A percentile compares a stretch with the other conserved stretches of the same genome.
phyloP scores from a whole-genome alignment of 2,797 vertebrate genomes.

The Protosalanx chinensis region DNA sequence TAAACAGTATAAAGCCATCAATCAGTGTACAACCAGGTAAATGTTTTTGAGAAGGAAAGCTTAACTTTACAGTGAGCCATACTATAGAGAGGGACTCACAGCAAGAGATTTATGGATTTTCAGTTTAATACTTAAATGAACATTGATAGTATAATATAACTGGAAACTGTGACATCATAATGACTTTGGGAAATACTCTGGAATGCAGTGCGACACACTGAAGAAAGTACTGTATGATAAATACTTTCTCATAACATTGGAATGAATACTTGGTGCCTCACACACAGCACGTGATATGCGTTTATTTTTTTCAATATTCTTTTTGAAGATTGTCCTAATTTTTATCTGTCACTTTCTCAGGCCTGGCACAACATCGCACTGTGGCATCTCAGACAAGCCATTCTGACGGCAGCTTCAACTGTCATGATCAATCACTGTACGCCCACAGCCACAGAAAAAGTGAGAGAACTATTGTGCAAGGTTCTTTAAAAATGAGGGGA shows the following conservation, averaged over 20 bases:
- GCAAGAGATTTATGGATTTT: not conserved
- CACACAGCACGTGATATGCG: no score
- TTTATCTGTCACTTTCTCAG: not conserved
- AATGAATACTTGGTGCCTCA: no score
- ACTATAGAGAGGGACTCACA: not conserved
- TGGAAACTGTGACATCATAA: not conserved
- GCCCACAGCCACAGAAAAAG: not conserved
- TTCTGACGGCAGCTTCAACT: not conserved
- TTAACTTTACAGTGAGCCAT: not conserved
- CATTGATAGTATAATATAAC: not conserved
- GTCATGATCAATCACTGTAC: constrained; percentile 10
- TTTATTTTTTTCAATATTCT: no score
- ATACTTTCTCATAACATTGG: no score
- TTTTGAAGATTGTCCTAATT: not conserved
- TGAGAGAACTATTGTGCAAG: constrained; percentile 1
- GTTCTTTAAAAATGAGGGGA: not conserved
- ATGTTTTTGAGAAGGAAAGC: not conserved
- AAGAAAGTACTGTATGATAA: no score
- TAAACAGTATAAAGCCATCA: not conserved
- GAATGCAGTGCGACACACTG: no score
- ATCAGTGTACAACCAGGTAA: no score
- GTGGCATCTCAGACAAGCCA: not conserved
- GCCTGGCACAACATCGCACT: not conserved
- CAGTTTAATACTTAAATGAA: constrained; percentile 9
- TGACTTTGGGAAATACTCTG: no score